Evolutionary conservation across 2,888 invertebrate genomes (phyloP).

Genomic region (Stenodera caucasica): DNA sequence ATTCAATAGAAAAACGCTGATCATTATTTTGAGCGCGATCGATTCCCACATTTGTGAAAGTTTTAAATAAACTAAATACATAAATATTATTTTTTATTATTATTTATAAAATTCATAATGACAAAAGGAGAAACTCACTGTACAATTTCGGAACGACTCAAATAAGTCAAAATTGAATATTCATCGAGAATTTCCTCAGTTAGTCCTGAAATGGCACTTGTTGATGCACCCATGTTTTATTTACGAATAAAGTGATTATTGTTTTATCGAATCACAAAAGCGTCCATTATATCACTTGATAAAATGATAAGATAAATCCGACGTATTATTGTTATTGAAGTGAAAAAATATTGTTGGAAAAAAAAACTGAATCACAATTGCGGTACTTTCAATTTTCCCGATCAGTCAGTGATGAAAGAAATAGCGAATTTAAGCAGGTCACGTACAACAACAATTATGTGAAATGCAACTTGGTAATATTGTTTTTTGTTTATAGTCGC

Average conservation of each 20-base stretch:
- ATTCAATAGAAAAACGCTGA: conserved; percentile 59
- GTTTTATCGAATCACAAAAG: not conserved
- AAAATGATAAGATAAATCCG: not conserved
- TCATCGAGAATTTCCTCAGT: conserved; percentile 64
- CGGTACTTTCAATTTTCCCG: not conserved
- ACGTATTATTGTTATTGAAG: not conserved
- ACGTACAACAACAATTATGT: not conserved
- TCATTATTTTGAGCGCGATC: conserved; percentile 56
- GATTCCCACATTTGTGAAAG: conserved; percentile 59
- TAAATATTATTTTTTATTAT: not conserved
- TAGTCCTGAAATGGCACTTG: conserved; percentile 55
- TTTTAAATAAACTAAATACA: conserved; percentile 61
- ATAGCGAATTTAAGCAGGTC: not conserved
- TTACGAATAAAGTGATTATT: not conserved
- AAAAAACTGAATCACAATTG: too few relatives aligned
- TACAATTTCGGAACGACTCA: conserved; percentile 64
- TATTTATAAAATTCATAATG: too few relatives aligned
- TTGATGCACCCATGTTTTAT: conserved; percentile 58
- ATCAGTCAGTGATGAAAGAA: too few relatives aligned
- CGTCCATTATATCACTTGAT: not conserved
- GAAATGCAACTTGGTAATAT: too few relatives aligned
- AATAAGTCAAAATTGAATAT: conserved; percentile 63
- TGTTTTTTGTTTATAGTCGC: too few relatives aligned
- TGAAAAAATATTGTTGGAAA: too few relatives aligned
- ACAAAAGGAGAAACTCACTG: conserved; percentile 58